Base-by-base conservation (phyloP, 2,113 vertebrate species). In the Nannobrachium achirus region DNA sequence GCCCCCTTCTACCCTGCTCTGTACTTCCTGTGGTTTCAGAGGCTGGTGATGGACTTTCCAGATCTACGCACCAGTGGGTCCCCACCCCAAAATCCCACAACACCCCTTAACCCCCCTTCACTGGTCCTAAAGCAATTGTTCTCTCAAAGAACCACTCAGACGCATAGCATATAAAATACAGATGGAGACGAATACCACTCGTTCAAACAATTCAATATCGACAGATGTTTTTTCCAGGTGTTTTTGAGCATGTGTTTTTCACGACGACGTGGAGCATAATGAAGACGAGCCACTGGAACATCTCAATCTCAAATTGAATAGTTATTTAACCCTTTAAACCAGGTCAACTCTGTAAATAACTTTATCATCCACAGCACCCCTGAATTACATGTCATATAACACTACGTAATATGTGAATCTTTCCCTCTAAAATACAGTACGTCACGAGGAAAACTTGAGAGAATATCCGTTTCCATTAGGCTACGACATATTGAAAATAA, bases 11-110 rank as follows among this genome's bases (percentile, higher is more conserved):
- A 8, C 48, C 0, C 18, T 61, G 14, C 55, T 48, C 55, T 40
- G 14, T 59, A 13, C 60, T 64, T 80, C 46, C 40, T 75, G 33
- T 52, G 13, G 19, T 57, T 71, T n/a, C 40, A 15, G 9, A 73
- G 19, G 16, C 55, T 45, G 42, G 53, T 71, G 74, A 89, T 85
- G 74, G 48, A 10, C 13, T 81, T 88, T 87, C 88, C 89, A 91
- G 88, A 81, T 63, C 39, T 52, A 20, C 11, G 4, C 8, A 41
- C 40, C 67, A 73, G 39, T 4, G 13, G 69, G 68, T 61, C 55
- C 20, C 45, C 56, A 3, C 56, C 44, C 55, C 41, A 6, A 81
- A 84, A 70, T 73, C 80, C 78, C 73, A 46, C 39, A 78, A 72
- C 62, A 38, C 25, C 53, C 63, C 40, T 5, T 20, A n/a, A 18